These are phyloP conservation scores for Lepus townsendii DNA, from an alignment of 2,797 vertebrate species.

Conservation along the genomic window DNA sequence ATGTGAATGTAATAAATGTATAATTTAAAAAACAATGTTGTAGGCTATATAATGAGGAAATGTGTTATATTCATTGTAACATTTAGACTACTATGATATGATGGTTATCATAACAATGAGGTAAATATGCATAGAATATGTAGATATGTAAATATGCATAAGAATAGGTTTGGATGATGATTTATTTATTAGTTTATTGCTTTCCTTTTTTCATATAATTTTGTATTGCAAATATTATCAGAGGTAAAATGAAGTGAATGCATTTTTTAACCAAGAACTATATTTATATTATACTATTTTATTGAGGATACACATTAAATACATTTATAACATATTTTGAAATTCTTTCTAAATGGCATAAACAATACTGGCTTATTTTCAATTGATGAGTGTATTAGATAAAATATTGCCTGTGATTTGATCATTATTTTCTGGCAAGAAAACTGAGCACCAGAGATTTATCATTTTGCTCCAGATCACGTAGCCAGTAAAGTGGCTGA, in stretches of 20 bases:
- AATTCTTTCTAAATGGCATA: not conserved
- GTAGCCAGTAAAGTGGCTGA: not conserved
- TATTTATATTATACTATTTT: slow-evolving; percentile 1
- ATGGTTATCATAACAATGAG: not conserved
- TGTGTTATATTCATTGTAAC: not conserved
- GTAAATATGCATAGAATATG: not conserved
- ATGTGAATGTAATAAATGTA: not conserved
- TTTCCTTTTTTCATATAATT: not conserved
- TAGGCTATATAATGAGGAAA: not conserved
- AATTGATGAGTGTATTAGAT: not conserved
- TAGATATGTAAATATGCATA: not conserved
- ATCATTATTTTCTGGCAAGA: slow-evolving; percentile 42
- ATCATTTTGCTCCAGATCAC: slow-evolving; percentile 13
- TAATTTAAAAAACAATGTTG: not conserved
- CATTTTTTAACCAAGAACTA: not conserved
- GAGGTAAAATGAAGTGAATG: not conserved
- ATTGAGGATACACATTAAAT: not conserved
- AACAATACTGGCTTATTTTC: not conserved
- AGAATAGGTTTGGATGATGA: not conserved
- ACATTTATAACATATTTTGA: no score
- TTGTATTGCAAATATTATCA: not conserved
- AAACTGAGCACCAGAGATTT: slow-evolving; percentile 13
- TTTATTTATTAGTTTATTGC: not conserved
- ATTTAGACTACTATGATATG: not conserved
- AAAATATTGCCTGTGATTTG: not conserved